A percentile compares a stretch with the other conserved stretches of the same genome.
phyloP scores from a whole-genome alignment of 2,797 vertebrate species.

The Poecilia gillii region DNA sequence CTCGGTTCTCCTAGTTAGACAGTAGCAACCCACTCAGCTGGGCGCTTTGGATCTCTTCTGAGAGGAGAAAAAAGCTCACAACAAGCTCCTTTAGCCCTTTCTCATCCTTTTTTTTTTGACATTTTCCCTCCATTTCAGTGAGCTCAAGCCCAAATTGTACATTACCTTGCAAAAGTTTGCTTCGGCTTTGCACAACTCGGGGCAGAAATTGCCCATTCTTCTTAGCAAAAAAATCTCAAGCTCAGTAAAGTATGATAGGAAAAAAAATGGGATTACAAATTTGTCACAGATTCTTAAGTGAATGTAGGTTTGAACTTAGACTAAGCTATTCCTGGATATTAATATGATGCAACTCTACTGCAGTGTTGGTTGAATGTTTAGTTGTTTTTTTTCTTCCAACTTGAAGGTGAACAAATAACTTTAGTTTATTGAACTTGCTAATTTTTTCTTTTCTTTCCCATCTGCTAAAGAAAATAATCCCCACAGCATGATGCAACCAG shows the following conservation, averaged over 20 bases:
- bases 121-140: conserved; percentile 22
- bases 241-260: not conserved
- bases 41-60: conserved; percentile 23
- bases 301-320: not conserved
- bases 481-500: not conserved
- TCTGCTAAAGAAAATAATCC: not conserved
- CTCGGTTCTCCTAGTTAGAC: conserved; percentile 41
- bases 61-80: conserved; percentile 49
- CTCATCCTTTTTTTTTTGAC: conserved; percentile 40
- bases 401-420: not conserved
- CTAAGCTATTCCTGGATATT: not conserved
- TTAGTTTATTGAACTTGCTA: too few relatives aligned
- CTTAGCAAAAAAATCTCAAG: not conserved
- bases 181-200: not conserved
- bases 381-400: not conserved
- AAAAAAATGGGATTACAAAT: not conserved
- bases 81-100: conserved; percentile 61
- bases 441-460: too few relatives aligned
- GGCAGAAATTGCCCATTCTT: not conserved
- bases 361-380: not conserved
- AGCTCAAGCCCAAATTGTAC: conserved; percentile 14
- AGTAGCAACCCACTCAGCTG: conserved; percentile 29
- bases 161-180: not conserved
- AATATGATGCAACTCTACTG: not conserved
- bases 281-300: not conserved